Evolutionary conservation across 2,888 invertebrate genomes (phyloP), one percentile per base, ranked within the genome.

Genomic region (Acleris cristana): DNA sequence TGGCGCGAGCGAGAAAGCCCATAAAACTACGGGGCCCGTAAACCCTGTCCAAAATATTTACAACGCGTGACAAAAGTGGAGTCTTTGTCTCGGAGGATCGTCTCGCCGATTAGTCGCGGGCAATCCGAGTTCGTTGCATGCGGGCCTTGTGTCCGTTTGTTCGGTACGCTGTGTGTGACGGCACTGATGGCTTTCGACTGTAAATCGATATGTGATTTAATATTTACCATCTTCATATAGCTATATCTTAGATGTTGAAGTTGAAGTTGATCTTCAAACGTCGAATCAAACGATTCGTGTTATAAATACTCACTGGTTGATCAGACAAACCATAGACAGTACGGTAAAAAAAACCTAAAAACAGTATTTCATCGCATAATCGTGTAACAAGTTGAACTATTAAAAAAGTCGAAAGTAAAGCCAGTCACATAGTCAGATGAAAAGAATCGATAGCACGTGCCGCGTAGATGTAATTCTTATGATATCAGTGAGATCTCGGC

Each of bases 11-110:
- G 86, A 85, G 87, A 90, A 90, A 89, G 87, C 80, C 82, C 91
- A 86, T 91, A 91, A 92, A 92, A 87, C 87, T 89, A 86, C 85
- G 86, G 84, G 81, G 72, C 80, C 84, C 80, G 85, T 88, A 85
- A 87, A 82, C 80, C 75, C 83, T 79, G 88, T 89, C 92, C 89
- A 91, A 92, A 92, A 92, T 91, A 92, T 91, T 92, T 91, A 92
- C 91, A 80, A 83, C 87, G 89, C 90, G 89, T 91, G 90, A 90
- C 91, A 90, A 92, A 90, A 85, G 75, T 71, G 77, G 76, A 67
- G 75, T 77, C 82, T 88, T 90, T 91, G 90, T 91, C 87, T 89
- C 78, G 78, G 64, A 81, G 84, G 85, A 85, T 84, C 85, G 89
- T 89, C 86, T 86, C 84, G 85, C 74, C 80, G 76, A 90, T 92